These are phyloP conservation scores for Rhinolophus ferrumequinum DNA, from an alignment of 2,113 vertebrate species.

Conservation along the genomic window DNA sequence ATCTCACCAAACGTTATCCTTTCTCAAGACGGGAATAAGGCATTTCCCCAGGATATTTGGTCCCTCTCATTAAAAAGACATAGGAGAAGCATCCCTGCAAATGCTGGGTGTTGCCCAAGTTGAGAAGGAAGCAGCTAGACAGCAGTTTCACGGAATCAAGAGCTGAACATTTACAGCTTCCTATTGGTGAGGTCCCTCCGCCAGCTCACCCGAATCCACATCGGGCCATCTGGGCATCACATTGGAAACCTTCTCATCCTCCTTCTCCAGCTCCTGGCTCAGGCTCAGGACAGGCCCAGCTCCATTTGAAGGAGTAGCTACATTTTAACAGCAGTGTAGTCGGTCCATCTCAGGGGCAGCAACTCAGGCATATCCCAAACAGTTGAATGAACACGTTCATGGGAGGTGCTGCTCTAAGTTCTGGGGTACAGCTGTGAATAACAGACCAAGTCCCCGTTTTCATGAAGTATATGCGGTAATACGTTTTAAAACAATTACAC, in stretches of 20 bases:
- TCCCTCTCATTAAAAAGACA: background rate
- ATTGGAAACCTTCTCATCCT: constrained; percentile 50
- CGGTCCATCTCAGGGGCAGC: constrained; percentile 24
- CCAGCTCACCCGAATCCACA: background rate
- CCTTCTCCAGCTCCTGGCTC: constrained; percentile 51
- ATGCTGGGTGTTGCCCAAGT: background rate
- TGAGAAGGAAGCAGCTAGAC: constrained; percentile 23
- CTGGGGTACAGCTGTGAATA: background rate
- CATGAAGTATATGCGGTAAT: background rate
- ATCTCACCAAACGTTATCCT: background rate
- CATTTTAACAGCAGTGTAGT: background rate
- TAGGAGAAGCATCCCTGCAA: background rate
- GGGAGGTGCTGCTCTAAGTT: background rate
- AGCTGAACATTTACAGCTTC: background rate
- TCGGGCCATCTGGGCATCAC: background rate
- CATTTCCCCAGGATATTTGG: background rate
- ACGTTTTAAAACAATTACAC: constrained; percentile 48
- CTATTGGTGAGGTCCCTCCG: background rate
- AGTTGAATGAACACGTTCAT: background rate
- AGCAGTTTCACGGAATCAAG: background rate
- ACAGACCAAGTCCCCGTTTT: background rate
- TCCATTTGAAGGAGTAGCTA: background rate
- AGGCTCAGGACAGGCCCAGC: background rate
- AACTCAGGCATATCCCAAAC: constrained; percentile 16
- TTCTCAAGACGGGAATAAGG: background rate